Evolutionary conservation across 2,797 vertebrate genomes (phyloP).

Genomic region (Sebastes kiyomatsui): DNA sequence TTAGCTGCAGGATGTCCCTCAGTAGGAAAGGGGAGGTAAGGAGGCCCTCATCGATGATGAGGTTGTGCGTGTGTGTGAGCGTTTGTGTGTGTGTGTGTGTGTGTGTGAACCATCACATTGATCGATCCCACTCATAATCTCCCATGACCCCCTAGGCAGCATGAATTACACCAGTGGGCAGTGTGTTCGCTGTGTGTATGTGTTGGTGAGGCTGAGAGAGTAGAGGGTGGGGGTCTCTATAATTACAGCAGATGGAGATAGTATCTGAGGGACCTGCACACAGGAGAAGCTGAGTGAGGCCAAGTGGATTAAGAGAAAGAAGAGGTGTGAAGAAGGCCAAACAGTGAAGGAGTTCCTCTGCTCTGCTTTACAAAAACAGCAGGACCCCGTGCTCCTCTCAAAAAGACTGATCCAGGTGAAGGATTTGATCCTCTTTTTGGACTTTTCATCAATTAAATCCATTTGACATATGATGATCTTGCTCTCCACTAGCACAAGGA

Average conservation of each 20-base stretch:
- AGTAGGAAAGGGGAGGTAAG: constrained; percentile 79
- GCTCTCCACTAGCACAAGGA: neutral
- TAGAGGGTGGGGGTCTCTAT: constrained; percentile 65
- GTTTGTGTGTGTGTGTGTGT: constrained; percentile 65
- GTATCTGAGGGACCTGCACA: constrained; percentile 68
- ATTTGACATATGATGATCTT: neutral
- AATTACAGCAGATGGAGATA: constrained; percentile 82
- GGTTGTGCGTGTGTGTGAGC: constrained; percentile 56
- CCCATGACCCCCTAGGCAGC: constrained; percentile 79
- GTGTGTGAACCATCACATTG: constrained; percentile 79
- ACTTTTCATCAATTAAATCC: neutral
- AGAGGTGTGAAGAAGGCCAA: constrained; percentile 52
- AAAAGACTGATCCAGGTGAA: constrained; percentile 10
- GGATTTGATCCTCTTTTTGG: neutral
- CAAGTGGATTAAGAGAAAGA: constrained; percentile 78
- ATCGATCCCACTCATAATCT: constrained; percentile 85
- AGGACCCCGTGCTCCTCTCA: neutral
- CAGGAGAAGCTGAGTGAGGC: constrained; percentile 59
- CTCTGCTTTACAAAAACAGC: constrained; percentile 22
- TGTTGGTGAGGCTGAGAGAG: constrained; percentile 56
- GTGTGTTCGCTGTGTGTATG: constrained; percentile 57
- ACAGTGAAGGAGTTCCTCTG: constrained; percentile 42
- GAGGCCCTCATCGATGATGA: constrained; percentile 82
- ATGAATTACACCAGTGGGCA: constrained; percentile 81
- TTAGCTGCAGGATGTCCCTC: constrained; percentile 85